These are phyloP conservation scores for Platysteira castanea DNA, from an alignment of 2,113 vertebrate species.

Conservation along the genomic window DNA sequence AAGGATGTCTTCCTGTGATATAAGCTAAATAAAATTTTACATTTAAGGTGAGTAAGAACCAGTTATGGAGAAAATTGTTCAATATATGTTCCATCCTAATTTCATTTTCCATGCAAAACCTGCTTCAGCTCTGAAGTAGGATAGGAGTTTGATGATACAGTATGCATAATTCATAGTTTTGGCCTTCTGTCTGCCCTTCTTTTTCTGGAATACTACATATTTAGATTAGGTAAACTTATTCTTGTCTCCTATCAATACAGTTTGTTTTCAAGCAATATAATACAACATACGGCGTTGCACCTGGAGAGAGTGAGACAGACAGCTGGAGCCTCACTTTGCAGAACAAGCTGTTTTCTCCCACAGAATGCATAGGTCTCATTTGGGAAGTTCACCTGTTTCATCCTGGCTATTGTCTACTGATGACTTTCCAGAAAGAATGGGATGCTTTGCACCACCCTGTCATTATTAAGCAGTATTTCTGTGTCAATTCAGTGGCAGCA, in stretches of 20 bases:
- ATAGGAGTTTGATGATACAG: constrained; percentile 80
- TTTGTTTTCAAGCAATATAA: constrained; percentile 43
- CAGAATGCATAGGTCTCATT: too few species aligned
- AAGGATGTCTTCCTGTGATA: constrained; percentile 80
- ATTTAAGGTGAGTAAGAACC: constrained; percentile 90
- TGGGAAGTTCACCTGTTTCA: background rate
- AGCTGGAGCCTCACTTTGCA: background rate
- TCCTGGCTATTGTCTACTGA: background rate
- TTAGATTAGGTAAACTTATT: constrained; percentile 87
- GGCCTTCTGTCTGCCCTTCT: constrained; percentile 72
- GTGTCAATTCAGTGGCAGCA: background rate
- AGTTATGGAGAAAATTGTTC: constrained; percentile 91
- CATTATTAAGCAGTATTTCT: background rate
- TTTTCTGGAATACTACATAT: constrained; percentile 82
- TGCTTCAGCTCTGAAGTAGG: constrained; percentile 70
- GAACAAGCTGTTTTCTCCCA: background rate
- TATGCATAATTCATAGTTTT: constrained; percentile 93
- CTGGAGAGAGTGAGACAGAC: background rate
- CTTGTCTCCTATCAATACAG: constrained; percentile 65
- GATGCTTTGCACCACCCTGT: background rate
- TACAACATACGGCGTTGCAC: background rate
- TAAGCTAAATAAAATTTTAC: constrained; percentile 90
- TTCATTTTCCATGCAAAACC: constrained; percentile 80
- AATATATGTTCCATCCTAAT: constrained; percentile 88
- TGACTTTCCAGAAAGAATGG: background rate